Percentiles rank a stretch among this genome's conserved stretches.
These are phyloP conservation scores for Phalanger gymnotis DNA, from an alignment of 2,797 vertebrate species.

Conservation along the genomic window DNA sequence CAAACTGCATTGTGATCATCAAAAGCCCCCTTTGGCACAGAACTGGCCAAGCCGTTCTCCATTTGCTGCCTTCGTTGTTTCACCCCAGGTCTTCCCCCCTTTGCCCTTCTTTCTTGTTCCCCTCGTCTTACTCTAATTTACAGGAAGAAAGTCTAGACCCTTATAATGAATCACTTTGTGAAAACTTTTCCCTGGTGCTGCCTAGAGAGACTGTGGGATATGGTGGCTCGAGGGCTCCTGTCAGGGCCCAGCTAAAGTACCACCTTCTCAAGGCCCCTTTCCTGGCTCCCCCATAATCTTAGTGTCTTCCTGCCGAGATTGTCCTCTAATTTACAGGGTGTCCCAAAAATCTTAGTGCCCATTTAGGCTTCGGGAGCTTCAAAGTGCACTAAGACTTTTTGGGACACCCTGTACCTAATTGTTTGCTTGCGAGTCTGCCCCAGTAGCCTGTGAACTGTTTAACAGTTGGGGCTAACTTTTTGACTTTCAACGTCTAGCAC, in stretches of 20 bases:
- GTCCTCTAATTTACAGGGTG: not conserved
- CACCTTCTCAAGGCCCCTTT: not conserved
- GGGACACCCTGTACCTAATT: not conserved
- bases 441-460: not conserved
- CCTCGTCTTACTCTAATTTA: slow-evolving; percentile 35
- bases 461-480: not conserved
- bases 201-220: not conserved
- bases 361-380: not conserved
- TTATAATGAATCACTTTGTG: not conserved
- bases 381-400: not conserved
- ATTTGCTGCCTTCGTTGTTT: slow-evolving; percentile 49
- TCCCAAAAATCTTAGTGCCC: not conserved
- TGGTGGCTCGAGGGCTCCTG: not conserved
- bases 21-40: slow-evolving; percentile 63
- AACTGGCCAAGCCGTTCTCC: slow-evolving; percentile 67
- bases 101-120: not conserved
- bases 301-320: not conserved
- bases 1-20: slow-evolving; percentile 68
- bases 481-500: not conserved
- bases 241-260: not conserved
- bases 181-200: not conserved
- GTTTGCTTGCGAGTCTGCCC: not conserved
- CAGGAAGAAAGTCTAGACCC: slow-evolving; percentile 11
- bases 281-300: not conserved
- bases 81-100: not conserved